These are phyloP conservation scores for Mystacides longicornis DNA, from an alignment of 2,888 invertebrate genomes.

Conservation along the genomic window DNA sequence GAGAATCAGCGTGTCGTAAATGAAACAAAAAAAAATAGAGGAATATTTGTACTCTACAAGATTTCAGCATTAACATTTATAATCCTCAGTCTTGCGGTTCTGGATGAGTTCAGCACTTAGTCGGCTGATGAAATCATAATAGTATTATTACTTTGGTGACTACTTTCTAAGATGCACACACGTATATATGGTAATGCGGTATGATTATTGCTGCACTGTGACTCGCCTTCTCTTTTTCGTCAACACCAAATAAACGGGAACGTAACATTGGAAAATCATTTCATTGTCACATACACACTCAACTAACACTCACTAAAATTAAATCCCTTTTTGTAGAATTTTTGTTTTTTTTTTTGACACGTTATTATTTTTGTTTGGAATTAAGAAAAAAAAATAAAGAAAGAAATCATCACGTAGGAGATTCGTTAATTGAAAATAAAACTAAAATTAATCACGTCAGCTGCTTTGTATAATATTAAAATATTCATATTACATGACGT, in stretches of 20 bases:
- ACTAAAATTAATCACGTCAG: not conserved
- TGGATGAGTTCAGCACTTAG: conserved; percentile 14
- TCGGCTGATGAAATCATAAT: not conserved
- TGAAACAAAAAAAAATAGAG: too few relatives aligned
- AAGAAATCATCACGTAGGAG: not conserved
- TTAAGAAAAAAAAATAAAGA: not conserved
- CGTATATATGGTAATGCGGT: too few relatives aligned
- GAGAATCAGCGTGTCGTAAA: too few relatives aligned
- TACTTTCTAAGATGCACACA: too few relatives aligned
- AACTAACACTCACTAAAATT: conserved; percentile 24
- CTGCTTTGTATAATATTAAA: not conserved
- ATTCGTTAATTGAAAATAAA: not conserved
- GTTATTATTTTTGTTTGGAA: conserved; percentile 3
- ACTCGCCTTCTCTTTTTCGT: too few relatives aligned
- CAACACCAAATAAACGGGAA: conserved; percentile 18
- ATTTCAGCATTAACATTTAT: conserved; percentile 16
- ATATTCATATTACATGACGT: not conserved
- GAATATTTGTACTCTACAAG: conserved; percentile 18
- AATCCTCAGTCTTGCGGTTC: conserved; percentile 21
- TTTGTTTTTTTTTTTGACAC: conserved; percentile 6
- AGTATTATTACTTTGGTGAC: too few relatives aligned
- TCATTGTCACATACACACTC: conserved; percentile 20
- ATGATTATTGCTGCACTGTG: too few relatives aligned
- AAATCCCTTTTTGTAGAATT: too few relatives aligned
- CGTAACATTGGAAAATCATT: conserved; percentile 13